phyloP scores from a whole-genome alignment of 2,888 invertebrate genomes.

The Geotrupes spiniger region DNA sequence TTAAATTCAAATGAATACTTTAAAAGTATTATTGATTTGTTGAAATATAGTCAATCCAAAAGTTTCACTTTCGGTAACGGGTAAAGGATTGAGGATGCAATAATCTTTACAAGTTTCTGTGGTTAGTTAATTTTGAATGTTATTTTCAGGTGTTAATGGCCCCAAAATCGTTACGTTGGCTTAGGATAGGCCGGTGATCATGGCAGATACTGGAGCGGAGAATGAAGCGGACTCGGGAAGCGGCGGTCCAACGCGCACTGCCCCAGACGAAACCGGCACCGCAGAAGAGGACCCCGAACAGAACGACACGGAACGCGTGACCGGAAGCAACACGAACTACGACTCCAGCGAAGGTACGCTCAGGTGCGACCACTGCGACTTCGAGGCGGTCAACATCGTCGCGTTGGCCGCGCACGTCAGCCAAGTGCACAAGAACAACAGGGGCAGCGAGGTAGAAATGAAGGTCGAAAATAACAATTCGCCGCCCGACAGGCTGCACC shows the following conservation, averaged over 20 bases:
- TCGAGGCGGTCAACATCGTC: slow-evolving; percentile 74
- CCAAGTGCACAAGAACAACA: slow-evolving; percentile 52
- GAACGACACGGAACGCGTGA: slow-evolving; percentile 50
- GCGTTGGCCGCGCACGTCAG: slow-evolving; percentile 74
- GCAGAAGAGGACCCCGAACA: slow-evolving; percentile 51
- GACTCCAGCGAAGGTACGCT: slow-evolving; percentile 58
- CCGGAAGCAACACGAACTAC: slow-evolving; percentile 56
- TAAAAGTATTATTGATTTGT: too few species aligned
- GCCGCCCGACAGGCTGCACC: slow-evolving; percentile 54
- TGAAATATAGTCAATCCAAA: too few species aligned
- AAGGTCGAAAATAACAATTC: slow-evolving; percentile 49
- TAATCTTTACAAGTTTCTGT: too few species aligned
- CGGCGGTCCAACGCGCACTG: slow-evolving; percentile 27
- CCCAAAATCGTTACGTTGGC: slow-evolving; percentile 21
- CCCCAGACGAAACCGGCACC: slow-evolving; percentile 31
- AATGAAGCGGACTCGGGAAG: slow-evolving; percentile 51
- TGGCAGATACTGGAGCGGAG: slow-evolving; percentile 49
- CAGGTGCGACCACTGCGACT: slow-evolving; percentile 80
- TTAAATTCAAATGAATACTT: too few species aligned
- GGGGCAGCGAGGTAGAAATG: slow-evolving; percentile 52
- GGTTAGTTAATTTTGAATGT: too few species aligned
- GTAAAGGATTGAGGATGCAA: too few species aligned
- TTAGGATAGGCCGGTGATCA: slow-evolving; percentile 41
- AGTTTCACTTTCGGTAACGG: too few species aligned
- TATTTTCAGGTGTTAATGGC: slow-evolving; percentile 21